Base-by-base conservation (phyloP, 1,140 invertebrate species). In the Magallana gigas region DNA sequence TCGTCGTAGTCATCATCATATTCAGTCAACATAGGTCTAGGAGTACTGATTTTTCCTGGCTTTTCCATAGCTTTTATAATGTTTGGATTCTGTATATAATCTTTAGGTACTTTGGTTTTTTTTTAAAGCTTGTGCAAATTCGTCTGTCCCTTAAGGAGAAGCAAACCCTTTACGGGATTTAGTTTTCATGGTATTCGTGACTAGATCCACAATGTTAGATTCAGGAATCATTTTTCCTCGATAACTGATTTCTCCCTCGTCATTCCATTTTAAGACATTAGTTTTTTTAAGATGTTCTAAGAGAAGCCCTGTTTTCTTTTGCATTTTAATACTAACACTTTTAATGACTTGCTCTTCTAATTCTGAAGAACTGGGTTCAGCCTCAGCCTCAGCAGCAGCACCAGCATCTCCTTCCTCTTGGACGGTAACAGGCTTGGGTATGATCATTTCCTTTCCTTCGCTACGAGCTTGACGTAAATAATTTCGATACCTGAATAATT, bases 401-500 rank as follows among this genome's bases (percentile, higher is more conserved):
- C 16, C 60, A 14, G 60, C 12, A 7, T 6, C 60, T 62, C 36
- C 36, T 36, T 36, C 36, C 36, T 36, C 36, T 36, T 36, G 36
- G 36, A 36, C 36, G 36, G 36, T 36, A 36, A 36, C 36, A 36
- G 1, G 36, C 36, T 36, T 36, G 36, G 36, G 36, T 14, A 68
- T 23, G 11, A 1, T 29, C 29, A 1, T n/a, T 71, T 71, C 29
- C n/a, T 23, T 8, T 11, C 5, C 8, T 18, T 8, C 11, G 64
- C 11, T 71, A 8, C 64, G 16, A 23, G 64, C 64, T 71, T 71
- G 64, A 23, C 29, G 18, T 71, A 71, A 71, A 71, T 71, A 71
- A 23, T 71, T 18, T 23, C 64, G 16, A 71, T 71, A 71, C 18
- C 64, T n/a, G 29, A 23, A 23, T 23, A 71, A 23, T 71, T 71